phyloP scores from a whole-genome alignment of 2,113 vertebrate genomes.

The Odontesthes bonariensis region DNA sequence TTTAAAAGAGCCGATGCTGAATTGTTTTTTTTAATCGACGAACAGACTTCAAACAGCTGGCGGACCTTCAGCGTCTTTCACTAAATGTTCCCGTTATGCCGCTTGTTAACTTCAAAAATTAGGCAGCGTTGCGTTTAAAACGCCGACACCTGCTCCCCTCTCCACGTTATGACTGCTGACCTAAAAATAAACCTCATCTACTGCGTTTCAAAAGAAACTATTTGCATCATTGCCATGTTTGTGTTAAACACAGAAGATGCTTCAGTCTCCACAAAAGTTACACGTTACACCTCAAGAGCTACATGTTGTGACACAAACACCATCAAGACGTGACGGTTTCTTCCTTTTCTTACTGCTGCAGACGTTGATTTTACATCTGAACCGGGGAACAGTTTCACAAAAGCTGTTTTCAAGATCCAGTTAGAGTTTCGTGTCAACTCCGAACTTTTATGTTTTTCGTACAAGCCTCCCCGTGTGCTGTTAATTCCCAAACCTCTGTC shows the following conservation, averaged over 20 bases:
- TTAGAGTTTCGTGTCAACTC: constrained; percentile 3
- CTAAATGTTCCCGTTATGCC: not conserved
- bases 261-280: not conserved
- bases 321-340: too few species aligned
- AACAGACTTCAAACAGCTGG: not conserved
- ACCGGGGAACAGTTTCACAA: not conserved
- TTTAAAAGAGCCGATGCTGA: not conserved
- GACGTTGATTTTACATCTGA: constrained; percentile 24
- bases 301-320: too few species aligned
- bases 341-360: not conserved
- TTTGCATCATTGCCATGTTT: too few species aligned
- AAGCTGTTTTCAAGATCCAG: not conserved
- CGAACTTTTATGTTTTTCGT: not conserved
- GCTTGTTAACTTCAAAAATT: not conserved
- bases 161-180: not conserved
- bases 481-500: not conserved
- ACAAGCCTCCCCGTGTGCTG: not conserved
- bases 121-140: not conserved
- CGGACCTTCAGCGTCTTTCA: not conserved
- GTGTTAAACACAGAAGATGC: too few species aligned
- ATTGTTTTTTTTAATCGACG: too few species aligned
- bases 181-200: constrained; percentile 2
- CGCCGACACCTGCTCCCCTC: constrained; percentile 17
- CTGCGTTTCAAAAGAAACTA: not conserved
- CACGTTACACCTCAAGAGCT: not conserved